Percentiles rank a stretch among this genome's conserved stretches.
phyloP scores from a whole-genome alignment of 2,888 invertebrate genomes.

The Zygaena filipendulae region DNA sequence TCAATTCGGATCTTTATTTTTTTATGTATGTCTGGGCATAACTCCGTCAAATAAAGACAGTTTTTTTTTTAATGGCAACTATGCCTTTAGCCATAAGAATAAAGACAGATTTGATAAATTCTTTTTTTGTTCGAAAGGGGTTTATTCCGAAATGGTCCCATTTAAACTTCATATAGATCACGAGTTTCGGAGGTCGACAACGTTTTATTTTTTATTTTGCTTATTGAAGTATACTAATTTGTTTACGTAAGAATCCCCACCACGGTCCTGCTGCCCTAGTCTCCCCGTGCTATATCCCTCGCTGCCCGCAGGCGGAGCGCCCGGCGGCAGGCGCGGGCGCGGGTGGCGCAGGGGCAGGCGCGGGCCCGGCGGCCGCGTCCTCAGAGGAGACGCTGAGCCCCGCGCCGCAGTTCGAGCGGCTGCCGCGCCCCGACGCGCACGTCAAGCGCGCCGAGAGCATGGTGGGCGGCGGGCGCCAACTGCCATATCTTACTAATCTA shows the following conservation, averaged over 20 bases:
- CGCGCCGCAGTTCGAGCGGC: slow-evolving; percentile 69
- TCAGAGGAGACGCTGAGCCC: slow-evolving; percentile 41
- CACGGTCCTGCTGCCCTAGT: too few species aligned
- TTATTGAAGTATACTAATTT: too few species aligned
- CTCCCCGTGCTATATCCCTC: too few species aligned
- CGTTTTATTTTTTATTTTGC: too few species aligned
- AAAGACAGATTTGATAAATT: neutral
- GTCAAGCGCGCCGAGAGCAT: slow-evolving; percentile 92
- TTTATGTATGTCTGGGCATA: neutral
- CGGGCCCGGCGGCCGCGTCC: slow-evolving; percentile 19
- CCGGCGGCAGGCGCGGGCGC: slow-evolving; percentile 16
- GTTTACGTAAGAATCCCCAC: too few species aligned
- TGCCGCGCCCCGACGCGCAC: slow-evolving; percentile 68
- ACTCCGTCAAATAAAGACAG: neutral
- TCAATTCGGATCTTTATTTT: neutral
- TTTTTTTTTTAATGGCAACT: too few species aligned
- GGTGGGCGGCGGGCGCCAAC: too few species aligned
- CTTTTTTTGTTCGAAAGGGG: neutral
- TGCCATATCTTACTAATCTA: too few species aligned
- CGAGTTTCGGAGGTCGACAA: too few species aligned
- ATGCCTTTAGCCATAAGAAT: too few species aligned
- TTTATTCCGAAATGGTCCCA: neutral
- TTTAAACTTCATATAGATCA: too few species aligned
- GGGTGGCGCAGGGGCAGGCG: too few species aligned
- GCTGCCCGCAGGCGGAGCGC: slow-evolving; percentile 26